Evolutionary conservation across 2,888 invertebrate species (phyloP).

Genomic region (Cosmorhoe ocellata): DNA sequence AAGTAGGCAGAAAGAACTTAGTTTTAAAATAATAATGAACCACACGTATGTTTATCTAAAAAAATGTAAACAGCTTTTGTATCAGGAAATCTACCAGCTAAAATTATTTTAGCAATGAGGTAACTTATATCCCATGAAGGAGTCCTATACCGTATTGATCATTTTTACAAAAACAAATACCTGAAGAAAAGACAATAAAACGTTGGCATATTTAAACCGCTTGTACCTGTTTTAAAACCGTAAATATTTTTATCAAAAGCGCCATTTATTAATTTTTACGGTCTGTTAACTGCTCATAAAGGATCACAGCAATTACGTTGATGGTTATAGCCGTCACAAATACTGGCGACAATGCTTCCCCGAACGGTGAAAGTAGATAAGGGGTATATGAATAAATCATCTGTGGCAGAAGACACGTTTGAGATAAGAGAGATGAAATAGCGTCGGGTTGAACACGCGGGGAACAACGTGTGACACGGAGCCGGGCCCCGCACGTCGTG

Average conservation of each 20-base stretch:
- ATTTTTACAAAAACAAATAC: too few relatives aligned
- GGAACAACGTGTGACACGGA: conserved; percentile 54
- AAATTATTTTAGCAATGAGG: too few relatives aligned
- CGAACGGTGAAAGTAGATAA: conserved; percentile 64
- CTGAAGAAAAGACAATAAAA: conserved; percentile 4
- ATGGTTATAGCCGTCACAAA: conserved; percentile 58
- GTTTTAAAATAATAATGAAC: too few relatives aligned
- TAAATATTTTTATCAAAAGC: conserved; percentile 29
- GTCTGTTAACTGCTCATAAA: conserved; percentile 38
- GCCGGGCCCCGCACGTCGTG: conserved; percentile 38
- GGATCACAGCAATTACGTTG: conserved; percentile 44
- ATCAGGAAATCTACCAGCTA: too few relatives aligned
- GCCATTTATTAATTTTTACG: conserved; percentile 35
- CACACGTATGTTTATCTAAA: too few relatives aligned
- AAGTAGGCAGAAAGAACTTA: too few relatives aligned
- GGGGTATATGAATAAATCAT: conserved; percentile 69
- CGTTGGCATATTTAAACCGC: conserved; percentile 9
- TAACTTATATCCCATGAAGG: too few relatives aligned
- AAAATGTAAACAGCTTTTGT: too few relatives aligned
- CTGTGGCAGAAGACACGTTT: conserved; percentile 54
- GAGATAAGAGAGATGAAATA: conserved; percentile 72
- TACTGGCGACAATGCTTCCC: conserved; percentile 60
- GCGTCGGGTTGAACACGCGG: conserved; percentile 56
- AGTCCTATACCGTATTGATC: too few relatives aligned
- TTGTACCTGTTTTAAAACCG: conserved; percentile 20